These are phyloP conservation scores for Toxostoma redivivum DNA, from an alignment of 2,113 vertebrate species.

Conservation along the genomic window DNA sequence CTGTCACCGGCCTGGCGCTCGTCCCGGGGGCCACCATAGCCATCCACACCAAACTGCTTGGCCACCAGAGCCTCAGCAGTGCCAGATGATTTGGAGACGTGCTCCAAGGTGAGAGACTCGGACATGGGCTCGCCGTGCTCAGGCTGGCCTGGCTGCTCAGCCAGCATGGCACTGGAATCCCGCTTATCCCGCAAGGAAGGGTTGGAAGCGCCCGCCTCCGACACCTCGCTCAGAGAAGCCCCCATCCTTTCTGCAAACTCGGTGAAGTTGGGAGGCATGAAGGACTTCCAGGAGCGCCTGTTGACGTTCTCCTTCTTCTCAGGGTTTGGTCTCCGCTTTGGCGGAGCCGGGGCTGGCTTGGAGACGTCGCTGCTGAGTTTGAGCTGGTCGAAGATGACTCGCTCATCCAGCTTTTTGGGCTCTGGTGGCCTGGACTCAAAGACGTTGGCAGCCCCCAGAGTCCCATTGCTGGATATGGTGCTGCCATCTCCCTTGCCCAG, in stretches of 20 bases:
- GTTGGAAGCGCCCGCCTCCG: conserved; percentile 73
- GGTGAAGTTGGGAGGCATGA: conserved; percentile 93
- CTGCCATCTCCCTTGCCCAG: conserved; percentile 85
- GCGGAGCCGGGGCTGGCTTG: conserved; percentile 79
- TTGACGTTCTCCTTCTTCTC: conserved; percentile 91
- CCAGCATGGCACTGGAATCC: conserved; percentile 66
- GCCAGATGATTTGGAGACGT: conserved; percentile 56
- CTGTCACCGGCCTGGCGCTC: conserved; percentile 57
- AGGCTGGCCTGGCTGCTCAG: conserved; percentile 53
- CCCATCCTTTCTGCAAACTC: conserved; percentile 94
- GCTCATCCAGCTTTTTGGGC: conserved; percentile 87
- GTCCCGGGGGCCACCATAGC: conserved; percentile 19
- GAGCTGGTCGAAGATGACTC: conserved; percentile 95
- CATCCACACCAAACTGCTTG: conserved; percentile 25
- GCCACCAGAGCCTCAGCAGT: conserved; percentile 22
- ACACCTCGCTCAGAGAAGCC: conserved; percentile 80
- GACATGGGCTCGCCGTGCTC: conserved; percentile 52
- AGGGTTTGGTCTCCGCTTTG: conserved; percentile 82
- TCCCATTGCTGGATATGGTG: conserved; percentile 96
- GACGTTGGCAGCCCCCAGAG: conserved; percentile 81
- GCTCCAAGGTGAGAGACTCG: conserved; percentile 69
- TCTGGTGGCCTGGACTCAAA: conserved; percentile 79
- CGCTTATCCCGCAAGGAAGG: conserved; percentile 84
- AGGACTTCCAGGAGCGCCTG: conserved; percentile 95
- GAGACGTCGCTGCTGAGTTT: conserved; percentile 91